Base-by-base conservation (phyloP, 2,797 vertebrate species). In the Meda fulgida region DNA sequence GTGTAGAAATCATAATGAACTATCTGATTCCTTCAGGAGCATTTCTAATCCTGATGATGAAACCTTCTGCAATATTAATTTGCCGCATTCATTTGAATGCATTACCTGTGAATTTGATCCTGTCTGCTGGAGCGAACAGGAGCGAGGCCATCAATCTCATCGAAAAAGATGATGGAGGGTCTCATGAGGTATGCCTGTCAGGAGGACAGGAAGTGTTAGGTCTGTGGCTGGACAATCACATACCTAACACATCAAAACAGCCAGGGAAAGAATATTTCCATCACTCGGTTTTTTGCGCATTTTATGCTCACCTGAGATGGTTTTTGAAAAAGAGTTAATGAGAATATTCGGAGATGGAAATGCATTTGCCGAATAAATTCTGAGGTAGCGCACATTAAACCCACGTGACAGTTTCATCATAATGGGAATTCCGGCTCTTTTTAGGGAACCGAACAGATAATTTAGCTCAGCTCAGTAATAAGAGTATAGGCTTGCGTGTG, bases 121-220 rank as follows among this genome's bases (percentile, higher is more conserved):
- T 99, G 98, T 91, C 98, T 96, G 91, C 98, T 99, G 85, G 98
- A 99, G 89, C 98, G 98, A 92, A 99, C 98, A 69, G 98, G 98
- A 92, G 98, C 98, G 94, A 99, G 96, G 70, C 98, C 98, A 94
- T 99, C 98, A 86, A 99, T 99, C 94, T 99, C 98, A 94, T 99
- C 98, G 94, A 99, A 99, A 94, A 99, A 99, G 89, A 99, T 99
- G 89, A 99, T 99, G 67, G 98, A 99, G 21, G 98, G 98, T 93
- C 98, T 97, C 98, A 99, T 99, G 94, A 99, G 95, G 92, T 99
- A 99, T 71, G 98, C 98, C 98, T 99, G 87, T n/a, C 77, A 31
- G 60, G n/a, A 55, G 29, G 26, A 48, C 23, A 51, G 43, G 29
- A 88, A 21, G 55, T 5, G 55, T 58, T 58, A 58, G 1, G 6